A percentile compares a stretch with the other conserved stretches of the same genome.
Conservation (phyloP, 2,113 vertebrate species). For the Dipodomys stephensi region DNA sequence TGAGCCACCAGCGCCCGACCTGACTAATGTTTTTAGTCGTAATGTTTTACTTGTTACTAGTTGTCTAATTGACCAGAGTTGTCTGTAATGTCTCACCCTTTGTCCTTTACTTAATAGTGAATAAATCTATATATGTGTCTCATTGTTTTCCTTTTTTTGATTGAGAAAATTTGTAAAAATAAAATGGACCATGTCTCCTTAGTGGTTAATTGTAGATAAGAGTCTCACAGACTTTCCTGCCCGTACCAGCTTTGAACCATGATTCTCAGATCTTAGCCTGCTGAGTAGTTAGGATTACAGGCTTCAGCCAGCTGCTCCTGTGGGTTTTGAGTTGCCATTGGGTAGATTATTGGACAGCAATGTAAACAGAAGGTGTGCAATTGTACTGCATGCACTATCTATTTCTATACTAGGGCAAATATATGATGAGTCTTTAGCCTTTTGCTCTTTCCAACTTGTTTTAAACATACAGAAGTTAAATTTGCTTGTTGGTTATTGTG, state of each 20-base stretch:
- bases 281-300: no score
- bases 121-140: neutral
- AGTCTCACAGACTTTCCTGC: no score
- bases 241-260: no score
- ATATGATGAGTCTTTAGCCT: neutral
- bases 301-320: neutral
- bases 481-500: conserved; percentile 49
- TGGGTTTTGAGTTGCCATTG: conserved; percentile 43
- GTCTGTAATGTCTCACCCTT: neutral
- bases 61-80: neutral
- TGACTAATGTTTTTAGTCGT: no score
- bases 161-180: neutral
- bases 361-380: neutral
- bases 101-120: neutral
- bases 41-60: neutral
- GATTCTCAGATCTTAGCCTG: no score
- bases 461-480: conserved; percentile 27
- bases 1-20: no score
- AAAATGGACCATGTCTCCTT: conserved; percentile 21
- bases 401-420: neutral
- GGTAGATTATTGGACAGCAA: conserved; percentile 16
- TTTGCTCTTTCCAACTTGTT: neutral
- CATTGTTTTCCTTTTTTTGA: conserved; percentile 17
- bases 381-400: neutral
- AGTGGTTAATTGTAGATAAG: neutral